Conservation (phyloP, 2,888 invertebrate species). For the Phengaris arion region DNA sequence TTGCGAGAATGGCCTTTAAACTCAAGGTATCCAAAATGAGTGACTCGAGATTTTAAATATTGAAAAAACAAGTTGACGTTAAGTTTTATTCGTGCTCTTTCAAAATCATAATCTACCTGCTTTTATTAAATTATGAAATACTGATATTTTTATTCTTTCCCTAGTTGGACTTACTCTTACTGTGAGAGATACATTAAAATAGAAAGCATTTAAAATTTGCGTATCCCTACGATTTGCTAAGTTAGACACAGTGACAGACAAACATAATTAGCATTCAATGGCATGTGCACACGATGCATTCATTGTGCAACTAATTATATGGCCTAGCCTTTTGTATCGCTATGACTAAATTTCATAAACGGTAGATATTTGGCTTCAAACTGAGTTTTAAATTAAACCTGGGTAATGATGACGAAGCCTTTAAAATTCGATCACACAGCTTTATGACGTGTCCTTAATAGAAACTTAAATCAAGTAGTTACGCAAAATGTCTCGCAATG, state of each 20-base stretch:
- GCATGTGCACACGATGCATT: slow-evolving; percentile 41
- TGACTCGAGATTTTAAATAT: slow-evolving; percentile 43
- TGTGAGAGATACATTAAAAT: not conserved
- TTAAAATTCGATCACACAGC: not conserved
- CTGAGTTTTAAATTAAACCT: not conserved
- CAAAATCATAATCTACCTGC: not conserved
- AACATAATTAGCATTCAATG: slow-evolving; percentile 46
- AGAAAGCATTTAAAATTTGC: not conserved
- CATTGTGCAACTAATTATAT: slow-evolving; percentile 37
- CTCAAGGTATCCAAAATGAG: slow-evolving; percentile 52
- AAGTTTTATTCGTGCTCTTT: slow-evolving; percentile 15
- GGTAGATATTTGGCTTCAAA: slow-evolving; percentile 27
- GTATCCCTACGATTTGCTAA: not conserved
- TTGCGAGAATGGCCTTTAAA: slow-evolving; percentile 56
- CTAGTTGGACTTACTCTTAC: not conserved
- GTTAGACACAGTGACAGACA: slow-evolving; percentile 23
- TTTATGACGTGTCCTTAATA: not conserved
- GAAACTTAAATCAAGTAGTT: not conserved
- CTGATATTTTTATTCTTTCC: not conserved
- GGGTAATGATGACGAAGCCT: not conserved
- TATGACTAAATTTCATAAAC: slow-evolving; percentile 32
- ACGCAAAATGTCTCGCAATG: not conserved
- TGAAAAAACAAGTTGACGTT: slow-evolving; percentile 32
- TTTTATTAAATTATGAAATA: not conserved
- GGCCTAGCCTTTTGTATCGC: slow-evolving; percentile 30